Base-by-base conservation (phyloP, 2,888 invertebrate species). In the Callyntrura sp. region DNA sequence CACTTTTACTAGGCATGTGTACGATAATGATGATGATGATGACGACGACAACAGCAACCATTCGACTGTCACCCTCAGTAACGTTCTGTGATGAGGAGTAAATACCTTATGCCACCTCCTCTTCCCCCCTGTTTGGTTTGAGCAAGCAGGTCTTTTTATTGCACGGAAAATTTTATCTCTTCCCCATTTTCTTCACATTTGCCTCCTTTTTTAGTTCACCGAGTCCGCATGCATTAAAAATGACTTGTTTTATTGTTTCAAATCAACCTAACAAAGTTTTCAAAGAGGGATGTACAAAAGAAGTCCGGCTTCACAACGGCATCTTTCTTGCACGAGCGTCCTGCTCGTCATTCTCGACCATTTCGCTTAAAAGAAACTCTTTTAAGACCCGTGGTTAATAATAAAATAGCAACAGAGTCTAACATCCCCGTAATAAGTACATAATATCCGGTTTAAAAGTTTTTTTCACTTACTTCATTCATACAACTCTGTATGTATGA, bases 151-250 rank as follows among this genome's bases (percentile, higher is more conserved):
- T 70, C 11, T 70, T 70, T 43, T 43, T 43, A 43, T 70, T 43
- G 14, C 12, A 9, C 35, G 35, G 35, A 35, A 6, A 35, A 35
- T 65, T 17, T 43, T 70, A n/a, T 35, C 43, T 70, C 68, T 20
- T 43, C n/a, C 17, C 48, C 17, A 43, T n/a, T 48, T 65, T 55
- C 20, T 57, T 57, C 48, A 9, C 65, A 23, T 84, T 83, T 65
- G 48, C 35, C 35, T 85, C 85, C 85, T 73, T 85, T 85, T 85
- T 85, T 25, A 76, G 73, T 73, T 35, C 51, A 83, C 17, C 14
- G 17, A 70, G 68, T 70, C 68, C 8, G 17, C 23, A 43, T 70
- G 68, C 35, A 70, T 70, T 70, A 70, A 43, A 5, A 43, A 43
- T 70, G 43, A 70, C 25, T 14, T n/a, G 17, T 43, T 70, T 70